Percentiles rank a stretch among this genome's conserved stretches.
These are phyloP conservation scores for Ivindomyrus marchei DNA, from an alignment of 2,113 vertebrate genomes.

Conservation along the genomic window DNA sequence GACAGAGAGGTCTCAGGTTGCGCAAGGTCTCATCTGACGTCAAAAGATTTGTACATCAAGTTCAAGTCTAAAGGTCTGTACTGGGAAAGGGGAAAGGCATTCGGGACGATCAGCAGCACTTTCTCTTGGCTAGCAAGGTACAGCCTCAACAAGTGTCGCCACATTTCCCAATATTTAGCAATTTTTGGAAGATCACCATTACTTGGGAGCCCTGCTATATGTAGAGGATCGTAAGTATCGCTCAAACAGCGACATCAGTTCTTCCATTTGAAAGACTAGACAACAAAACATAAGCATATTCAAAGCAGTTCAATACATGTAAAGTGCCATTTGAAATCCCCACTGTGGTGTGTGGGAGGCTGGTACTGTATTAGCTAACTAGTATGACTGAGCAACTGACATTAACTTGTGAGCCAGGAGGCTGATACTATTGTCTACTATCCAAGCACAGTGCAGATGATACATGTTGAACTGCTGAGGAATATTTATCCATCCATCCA, in stretches of 20 bases:
- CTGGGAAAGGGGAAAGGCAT: not conserved
- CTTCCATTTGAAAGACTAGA: not conserved
- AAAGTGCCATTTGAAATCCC: not conserved
- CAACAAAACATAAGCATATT: not conserved
- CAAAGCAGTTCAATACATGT: not conserved
- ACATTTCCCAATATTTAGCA: not conserved
- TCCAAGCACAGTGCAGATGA: not conserved
- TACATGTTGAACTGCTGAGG: not conserved
- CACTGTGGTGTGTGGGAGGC: not conserved
- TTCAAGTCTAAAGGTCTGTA: slow-evolving; percentile 4
- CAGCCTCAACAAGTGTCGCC: no score
- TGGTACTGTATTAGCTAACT: not conserved
- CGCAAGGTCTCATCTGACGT: not conserved
- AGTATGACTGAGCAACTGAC: not conserved
- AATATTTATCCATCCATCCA: not conserved
- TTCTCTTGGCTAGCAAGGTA: not conserved
- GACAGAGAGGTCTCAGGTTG: not conserved
- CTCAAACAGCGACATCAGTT: not conserved
- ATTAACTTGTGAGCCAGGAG: not conserved
- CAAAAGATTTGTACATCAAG: not conserved
- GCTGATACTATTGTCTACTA: not conserved
- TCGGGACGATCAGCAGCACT: not conserved
- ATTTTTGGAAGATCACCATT: not conserved
- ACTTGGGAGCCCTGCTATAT: not conserved
- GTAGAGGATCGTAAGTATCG: not conserved